Evolutionary conservation across 1,140 invertebrate genomes (phyloP).

Genomic region (Chironomus tepperi): DNA sequence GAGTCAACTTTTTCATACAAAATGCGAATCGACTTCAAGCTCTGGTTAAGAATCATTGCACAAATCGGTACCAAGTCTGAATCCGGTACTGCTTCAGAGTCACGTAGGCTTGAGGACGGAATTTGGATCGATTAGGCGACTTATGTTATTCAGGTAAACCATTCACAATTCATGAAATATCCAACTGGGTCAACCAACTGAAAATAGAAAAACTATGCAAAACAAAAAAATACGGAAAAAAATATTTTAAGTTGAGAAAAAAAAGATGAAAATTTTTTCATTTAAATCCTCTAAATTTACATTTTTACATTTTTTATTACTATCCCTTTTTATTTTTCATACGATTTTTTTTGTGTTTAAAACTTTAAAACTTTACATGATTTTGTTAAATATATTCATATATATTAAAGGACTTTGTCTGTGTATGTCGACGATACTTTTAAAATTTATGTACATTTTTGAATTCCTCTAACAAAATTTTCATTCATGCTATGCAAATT

Average conservation of each 20-base stretch:
- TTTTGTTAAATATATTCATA: neutral
- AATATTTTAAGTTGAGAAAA: neutral
- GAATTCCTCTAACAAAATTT: neutral
- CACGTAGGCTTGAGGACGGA: too few relatives aligned
- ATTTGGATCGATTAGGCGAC: too few relatives aligned
- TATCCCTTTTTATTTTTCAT: neutral
- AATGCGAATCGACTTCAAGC: too few relatives aligned
- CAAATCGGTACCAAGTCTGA: too few relatives aligned
- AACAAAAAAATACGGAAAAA: neutral
- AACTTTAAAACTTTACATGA: slow-evolving; percentile 17
- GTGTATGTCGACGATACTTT: neutral
- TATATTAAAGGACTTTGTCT: neutral
- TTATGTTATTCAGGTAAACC: too few relatives aligned
- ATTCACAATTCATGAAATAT: too few relatives aligned
- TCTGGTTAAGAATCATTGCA: too few relatives aligned
- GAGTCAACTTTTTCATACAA: too few relatives aligned
- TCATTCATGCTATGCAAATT: neutral
- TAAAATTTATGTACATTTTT: too few relatives aligned
- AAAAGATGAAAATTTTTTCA: neutral
- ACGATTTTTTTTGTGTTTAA: neutral
- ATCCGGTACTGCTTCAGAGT: too few relatives aligned
- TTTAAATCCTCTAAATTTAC: slow-evolving; percentile 9
- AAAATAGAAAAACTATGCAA: neutral
- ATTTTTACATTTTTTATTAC: slow-evolving; percentile 14
- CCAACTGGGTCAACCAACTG: neutral